Conservation (phyloP, 2,797 vertebrate genomes). For the Myotis findleyi region DNA sequence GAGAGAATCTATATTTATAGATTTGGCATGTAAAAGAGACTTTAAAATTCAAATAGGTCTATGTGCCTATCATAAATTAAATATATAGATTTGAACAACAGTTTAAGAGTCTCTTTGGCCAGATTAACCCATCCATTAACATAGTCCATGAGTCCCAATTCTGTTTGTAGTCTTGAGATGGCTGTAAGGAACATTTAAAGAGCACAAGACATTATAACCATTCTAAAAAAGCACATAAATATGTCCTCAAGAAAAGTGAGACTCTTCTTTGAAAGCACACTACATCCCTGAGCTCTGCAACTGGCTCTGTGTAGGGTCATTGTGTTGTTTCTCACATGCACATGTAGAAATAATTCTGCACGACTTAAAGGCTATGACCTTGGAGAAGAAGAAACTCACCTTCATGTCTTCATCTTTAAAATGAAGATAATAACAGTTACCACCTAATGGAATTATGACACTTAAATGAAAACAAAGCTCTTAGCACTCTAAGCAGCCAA, state of each 20-base stretch:
- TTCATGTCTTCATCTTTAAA: conserved; percentile 60
- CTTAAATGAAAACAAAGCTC: conserved; percentile 56
- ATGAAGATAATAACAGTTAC: conserved; percentile 44
- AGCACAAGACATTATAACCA: not conserved
- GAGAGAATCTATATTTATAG: not conserved
- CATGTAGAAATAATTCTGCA: not conserved
- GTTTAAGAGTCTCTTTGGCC: conserved; percentile 1
- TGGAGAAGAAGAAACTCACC: conserved; percentile 56
- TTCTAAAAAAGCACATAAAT: conserved; percentile 4
- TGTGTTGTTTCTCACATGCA: not conserved
- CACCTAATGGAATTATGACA: conserved; percentile 32
- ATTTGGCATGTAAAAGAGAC: conserved; percentile 18
- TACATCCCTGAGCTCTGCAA: not conserved
- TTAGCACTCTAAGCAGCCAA: conserved; percentile 52
- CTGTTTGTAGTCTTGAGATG: not conserved
- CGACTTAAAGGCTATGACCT: not conserved
- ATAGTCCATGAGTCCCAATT: not conserved
- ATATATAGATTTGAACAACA: not conserved
- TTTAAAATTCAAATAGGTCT: not conserved
- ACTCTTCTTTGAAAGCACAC: not conserved
- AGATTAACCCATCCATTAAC: not conserved
- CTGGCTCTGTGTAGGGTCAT: not conserved
- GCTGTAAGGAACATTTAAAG: conserved; percentile 21
- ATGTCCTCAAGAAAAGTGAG: conserved; percentile 15
- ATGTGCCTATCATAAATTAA: conserved; percentile 4